These are phyloP conservation scores for Premnoplex brunnescens DNA, from an alignment of 2,797 vertebrate species.

Conservation along the genomic window DNA sequence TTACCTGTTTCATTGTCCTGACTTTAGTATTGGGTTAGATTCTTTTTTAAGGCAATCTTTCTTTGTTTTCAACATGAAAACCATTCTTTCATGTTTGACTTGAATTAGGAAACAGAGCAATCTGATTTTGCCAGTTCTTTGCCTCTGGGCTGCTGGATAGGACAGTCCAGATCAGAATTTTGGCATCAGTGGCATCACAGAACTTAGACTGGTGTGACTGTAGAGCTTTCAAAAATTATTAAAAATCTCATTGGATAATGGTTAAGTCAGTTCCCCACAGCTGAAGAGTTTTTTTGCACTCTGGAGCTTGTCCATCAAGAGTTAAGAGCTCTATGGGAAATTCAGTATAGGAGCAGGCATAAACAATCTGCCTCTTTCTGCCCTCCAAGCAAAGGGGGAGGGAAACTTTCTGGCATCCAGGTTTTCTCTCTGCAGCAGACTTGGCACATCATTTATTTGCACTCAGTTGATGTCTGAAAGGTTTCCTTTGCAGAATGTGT, in stretches of 20 bases:
- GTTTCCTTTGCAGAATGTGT: neutral
- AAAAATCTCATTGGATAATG: neutral
- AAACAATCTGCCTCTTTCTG: neutral
- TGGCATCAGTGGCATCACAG: neutral
- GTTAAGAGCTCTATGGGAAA: neutral
- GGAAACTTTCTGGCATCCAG: neutral
- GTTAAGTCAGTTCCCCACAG: neutral
- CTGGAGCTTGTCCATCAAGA: neutral
- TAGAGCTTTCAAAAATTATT: neutral
- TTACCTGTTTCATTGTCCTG: neutral
- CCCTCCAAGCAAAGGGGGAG: neutral
- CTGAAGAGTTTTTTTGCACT: neutral
- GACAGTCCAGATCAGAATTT: neutral
- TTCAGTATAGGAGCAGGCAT: neutral
- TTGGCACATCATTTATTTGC: neutral
- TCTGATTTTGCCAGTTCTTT: neutral
- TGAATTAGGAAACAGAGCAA: neutral
- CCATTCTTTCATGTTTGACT: neutral
- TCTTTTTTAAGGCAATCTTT: neutral
- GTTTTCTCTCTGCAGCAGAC: neutral
- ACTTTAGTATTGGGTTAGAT: neutral
- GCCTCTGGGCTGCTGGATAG: neutral
- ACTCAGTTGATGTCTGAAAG: neutral
- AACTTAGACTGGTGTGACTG: neutral
- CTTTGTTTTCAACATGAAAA: neutral